These are phyloP conservation scores for Melinaea menophilus DNA, from an alignment of 2,888 invertebrate genomes.

Conservation along the genomic window DNA sequence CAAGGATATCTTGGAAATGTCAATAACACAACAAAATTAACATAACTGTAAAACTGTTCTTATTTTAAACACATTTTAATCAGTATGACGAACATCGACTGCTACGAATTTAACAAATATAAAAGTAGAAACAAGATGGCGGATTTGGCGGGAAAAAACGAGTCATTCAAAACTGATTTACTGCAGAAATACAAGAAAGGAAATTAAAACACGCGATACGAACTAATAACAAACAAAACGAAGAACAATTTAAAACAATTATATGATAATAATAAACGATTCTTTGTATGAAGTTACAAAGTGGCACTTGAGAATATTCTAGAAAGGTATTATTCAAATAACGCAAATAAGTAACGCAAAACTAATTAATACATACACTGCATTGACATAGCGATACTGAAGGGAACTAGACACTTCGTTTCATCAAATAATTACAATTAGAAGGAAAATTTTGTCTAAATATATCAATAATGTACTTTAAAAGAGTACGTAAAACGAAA, in stretches of 20 bases:
- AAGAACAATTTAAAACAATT: slow-evolving; percentile 48
- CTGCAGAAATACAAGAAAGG: too few relatives aligned
- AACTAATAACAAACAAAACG: slow-evolving; percentile 36
- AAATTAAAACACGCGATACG: background rate
- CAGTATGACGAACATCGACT: background rate
- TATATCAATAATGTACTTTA: too few relatives aligned
- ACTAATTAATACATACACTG: background rate
- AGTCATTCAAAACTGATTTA: too few relatives aligned
- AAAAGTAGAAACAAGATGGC: too few relatives aligned
- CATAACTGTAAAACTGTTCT: slow-evolving; percentile 20
- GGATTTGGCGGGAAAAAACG: too few relatives aligned
- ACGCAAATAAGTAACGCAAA: background rate
- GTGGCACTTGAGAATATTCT: background rate
- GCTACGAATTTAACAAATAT: too few relatives aligned
- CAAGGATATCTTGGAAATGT: slow-evolving; percentile 34
- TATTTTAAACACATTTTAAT: slow-evolving; percentile 1
- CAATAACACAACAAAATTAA: slow-evolving; percentile 27
- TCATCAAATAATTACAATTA: too few relatives aligned
- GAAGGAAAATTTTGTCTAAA: too few relatives aligned
- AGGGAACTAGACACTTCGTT: too few relatives aligned
- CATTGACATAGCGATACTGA: too few relatives aligned
- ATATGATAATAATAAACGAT: slow-evolving; percentile 36
- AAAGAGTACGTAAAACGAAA: background rate
- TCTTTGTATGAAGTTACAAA: slow-evolving; percentile 32
- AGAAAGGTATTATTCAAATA: background rate